A percentile compares a stretch with the other conserved stretches of the same genome.
These are phyloP conservation scores for Garra rufa DNA, from an alignment of 2,113 vertebrate genomes.

Conservation along the genomic window DNA sequence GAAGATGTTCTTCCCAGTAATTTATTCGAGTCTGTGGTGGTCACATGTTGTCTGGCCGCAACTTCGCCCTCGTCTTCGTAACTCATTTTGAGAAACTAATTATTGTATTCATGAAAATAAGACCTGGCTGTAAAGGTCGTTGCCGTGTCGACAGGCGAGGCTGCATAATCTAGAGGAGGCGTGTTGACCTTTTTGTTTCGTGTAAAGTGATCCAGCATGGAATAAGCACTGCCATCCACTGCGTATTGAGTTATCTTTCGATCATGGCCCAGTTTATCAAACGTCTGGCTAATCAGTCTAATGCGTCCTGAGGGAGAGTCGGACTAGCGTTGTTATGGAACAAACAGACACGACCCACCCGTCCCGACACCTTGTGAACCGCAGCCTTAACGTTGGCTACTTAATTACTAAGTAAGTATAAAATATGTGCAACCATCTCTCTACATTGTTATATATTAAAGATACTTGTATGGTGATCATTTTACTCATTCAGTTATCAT, in stretches of 20 bases:
- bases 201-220: constrained; percentile 50
- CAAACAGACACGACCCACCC: background rate
- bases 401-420: too few relatives aligned
- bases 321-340: background rate
- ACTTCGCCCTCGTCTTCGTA: background rate
- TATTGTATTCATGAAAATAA: constrained; percentile 41
- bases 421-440: too few relatives aligned
- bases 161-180: constrained; percentile 41
- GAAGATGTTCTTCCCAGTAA: background rate
- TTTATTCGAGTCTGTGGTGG: background rate
- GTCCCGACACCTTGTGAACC: background rate
- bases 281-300: constrained; percentile 10
- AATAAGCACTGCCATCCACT: background rate
- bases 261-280: constrained; percentile 38
- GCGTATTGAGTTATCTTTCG: constrained; percentile 19
- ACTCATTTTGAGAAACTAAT: constrained; percentile 11
- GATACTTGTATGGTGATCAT: too few relatives aligned
- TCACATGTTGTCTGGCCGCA: background rate
- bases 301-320: background rate
- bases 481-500: too few relatives aligned
- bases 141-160: constrained; percentile 16
- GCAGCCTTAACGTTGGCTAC: too few relatives aligned
- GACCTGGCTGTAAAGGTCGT: constrained; percentile 35
- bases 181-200: constrained; percentile 49
- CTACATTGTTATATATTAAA: too few relatives aligned